Evolutionary conservation across 23 tunicate species (phyloP).

Genomic region (Phallusia fumigata): DNA sequence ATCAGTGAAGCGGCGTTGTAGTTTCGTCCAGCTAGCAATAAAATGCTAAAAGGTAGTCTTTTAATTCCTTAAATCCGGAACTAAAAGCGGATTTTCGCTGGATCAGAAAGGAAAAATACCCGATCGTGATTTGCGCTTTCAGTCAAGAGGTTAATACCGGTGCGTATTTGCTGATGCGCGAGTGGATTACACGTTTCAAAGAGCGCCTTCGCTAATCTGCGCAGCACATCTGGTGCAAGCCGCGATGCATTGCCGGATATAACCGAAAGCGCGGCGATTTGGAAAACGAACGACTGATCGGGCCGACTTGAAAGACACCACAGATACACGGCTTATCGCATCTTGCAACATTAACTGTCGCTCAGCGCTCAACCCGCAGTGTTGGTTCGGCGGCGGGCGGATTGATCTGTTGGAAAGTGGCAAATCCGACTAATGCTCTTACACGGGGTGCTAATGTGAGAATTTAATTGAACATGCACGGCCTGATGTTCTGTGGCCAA

Average conservation of each 20-base stretch:
- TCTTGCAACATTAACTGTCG: not conserved
- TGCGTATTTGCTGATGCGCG: not conserved
- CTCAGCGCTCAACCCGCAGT: not conserved
- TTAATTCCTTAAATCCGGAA: no score
- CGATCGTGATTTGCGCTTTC: no score
- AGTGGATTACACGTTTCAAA: conserved; percentile 9
- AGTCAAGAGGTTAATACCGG: not conserved
- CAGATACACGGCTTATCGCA: conserved; percentile 6
- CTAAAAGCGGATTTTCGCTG: no score
- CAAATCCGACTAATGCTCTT: not conserved
- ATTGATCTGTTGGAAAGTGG: not conserved
- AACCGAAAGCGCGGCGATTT: not conserved
- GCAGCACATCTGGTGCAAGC: not conserved
- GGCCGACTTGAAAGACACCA: not conserved
- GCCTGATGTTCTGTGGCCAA: no score
- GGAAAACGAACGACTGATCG: not conserved
- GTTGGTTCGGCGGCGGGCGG: not conserved
- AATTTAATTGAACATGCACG: no score
- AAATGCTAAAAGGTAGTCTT: no score
- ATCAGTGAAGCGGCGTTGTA: no score
- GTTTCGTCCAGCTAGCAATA: no score
- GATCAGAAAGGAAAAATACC: no score
- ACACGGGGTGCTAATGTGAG: no score
- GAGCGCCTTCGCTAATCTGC: not conserved
- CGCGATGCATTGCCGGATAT: not conserved